phyloP scores from a whole-genome alignment of 2,113 vertebrate species.

The Caretta caretta region DNA sequence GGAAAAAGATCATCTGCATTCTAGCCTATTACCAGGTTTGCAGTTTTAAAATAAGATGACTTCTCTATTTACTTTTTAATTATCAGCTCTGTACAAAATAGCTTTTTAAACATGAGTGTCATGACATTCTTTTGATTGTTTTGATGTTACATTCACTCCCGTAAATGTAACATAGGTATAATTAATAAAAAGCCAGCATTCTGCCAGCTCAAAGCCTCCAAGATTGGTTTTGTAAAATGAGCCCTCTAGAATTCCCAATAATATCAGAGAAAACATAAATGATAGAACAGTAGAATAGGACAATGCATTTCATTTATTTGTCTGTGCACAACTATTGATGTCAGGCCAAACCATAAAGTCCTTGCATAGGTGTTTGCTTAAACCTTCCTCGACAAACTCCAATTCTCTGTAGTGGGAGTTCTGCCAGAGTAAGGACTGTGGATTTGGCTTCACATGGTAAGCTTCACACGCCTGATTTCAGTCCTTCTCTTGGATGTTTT shows the following conservation, averaged over 20 bases:
- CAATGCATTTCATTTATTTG: background rate
- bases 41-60: constrained; percentile 60
- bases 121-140: constrained; percentile 42
- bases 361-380: background rate
- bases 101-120: constrained; percentile 48
- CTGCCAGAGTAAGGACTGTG: background rate
- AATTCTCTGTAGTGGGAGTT: background rate
- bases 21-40: constrained; percentile 50
- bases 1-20: constrained; percentile 17
- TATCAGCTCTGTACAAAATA: background rate
- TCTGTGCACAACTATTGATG: background rate
- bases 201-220: background rate
- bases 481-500: background rate
- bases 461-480: background rate
- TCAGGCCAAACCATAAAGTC: background rate
- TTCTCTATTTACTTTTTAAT: constrained; percentile 45
- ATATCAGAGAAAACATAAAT: background rate
- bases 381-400: background rate
- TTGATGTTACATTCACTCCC: constrained; percentile 47
- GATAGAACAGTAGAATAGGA: constrained; percentile 31
- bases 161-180: constrained; percentile 64
- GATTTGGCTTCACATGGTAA: background rate
- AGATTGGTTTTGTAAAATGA: background rate
- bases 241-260: background rate
- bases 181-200: constrained; percentile 42